phyloP scores from a whole-genome alignment of 1,140 invertebrate genomes.

The Ips nitidus region DNA sequence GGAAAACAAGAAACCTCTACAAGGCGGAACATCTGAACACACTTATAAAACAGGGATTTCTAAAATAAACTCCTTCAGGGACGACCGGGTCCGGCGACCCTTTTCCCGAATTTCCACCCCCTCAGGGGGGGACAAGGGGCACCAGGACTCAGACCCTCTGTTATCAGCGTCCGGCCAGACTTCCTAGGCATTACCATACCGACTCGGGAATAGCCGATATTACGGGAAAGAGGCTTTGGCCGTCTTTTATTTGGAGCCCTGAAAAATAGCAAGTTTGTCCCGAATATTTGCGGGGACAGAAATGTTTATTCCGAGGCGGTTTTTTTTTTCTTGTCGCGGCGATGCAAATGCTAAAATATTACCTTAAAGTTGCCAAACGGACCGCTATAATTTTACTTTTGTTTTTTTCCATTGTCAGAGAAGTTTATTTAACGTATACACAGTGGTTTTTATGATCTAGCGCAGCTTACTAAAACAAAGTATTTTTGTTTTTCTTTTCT shows the following conservation, averaged over 20 bases:
- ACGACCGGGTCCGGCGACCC: constrained; percentile 35
- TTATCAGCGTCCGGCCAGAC: constrained; percentile 53
- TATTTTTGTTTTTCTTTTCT: too few species aligned
- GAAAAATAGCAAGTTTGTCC: constrained; percentile 26
- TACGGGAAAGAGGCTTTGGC: constrained; percentile 37
- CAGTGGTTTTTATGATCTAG: too few species aligned
- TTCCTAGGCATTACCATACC: constrained; percentile 51
- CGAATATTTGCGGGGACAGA: constrained; percentile 29
- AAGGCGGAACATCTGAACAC: constrained; percentile 33
- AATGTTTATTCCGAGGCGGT: background rate
- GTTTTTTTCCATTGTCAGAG: too few species aligned
- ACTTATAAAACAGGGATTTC: constrained; percentile 35
- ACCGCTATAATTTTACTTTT: background rate
- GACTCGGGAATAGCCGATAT: constrained; percentile 51
- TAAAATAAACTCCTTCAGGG: constrained; percentile 35
- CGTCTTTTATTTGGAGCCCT: constrained; percentile 32
- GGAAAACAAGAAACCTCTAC: constrained; percentile 29
- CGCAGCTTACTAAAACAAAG: too few species aligned
- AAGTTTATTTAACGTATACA: too few species aligned
- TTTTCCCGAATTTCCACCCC: background rate
- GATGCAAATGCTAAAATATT: constrained; percentile 19
- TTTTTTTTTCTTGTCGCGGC: constrained; percentile 13
- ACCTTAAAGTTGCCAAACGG: background rate
- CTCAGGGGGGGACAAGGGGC: constrained; percentile 25
- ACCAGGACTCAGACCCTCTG: constrained; percentile 47